A percentile compares a stretch with the other conserved stretches of the same genome.
These are phyloP conservation scores for Equus quagga DNA, from an alignment of 2,113 vertebrate species.

Conservation along the genomic window DNA sequence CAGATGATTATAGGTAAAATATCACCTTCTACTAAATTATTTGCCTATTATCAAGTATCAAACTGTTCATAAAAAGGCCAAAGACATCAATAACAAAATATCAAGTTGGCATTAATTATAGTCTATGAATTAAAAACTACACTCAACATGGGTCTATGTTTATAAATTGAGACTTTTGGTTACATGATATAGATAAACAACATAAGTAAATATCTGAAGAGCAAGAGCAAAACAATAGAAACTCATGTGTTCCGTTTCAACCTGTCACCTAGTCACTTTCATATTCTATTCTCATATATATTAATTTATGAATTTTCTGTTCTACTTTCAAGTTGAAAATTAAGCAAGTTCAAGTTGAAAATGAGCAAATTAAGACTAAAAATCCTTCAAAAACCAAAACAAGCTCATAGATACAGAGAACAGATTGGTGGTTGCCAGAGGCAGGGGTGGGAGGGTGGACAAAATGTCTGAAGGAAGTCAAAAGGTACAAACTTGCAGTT, in stretches of 20 bases:
- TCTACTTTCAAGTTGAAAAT: slow-evolving; percentile 13
- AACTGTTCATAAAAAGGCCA: not conserved
- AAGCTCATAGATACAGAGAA: no score
- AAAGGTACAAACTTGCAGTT: no score
- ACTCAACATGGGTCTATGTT: not conserved
- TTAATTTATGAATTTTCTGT: slow-evolving; percentile 17
- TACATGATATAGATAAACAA: not conserved
- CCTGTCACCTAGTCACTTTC: not conserved
- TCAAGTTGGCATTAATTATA: slow-evolving; percentile 19
- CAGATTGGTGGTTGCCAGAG: no score
- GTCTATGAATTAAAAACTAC: slow-evolving; percentile 15
- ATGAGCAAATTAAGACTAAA: slow-evolving; percentile 43
- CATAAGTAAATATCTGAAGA: slow-evolving; percentile 28
- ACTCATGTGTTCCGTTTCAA: not conserved
- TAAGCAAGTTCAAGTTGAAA: not conserved
- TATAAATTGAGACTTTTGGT: slow-evolving; percentile 24
- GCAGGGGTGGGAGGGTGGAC: no score
- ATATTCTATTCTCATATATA: not conserved
- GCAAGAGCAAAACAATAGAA: slow-evolving; percentile 19
- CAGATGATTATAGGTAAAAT: not conserved
- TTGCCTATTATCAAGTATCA: slow-evolving; percentile 7
- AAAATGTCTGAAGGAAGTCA: no score
- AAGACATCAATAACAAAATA: not conserved
- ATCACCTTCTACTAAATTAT: not conserved
- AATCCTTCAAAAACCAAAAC: not conserved